Evolutionary conservation across 2,113 vertebrate genomes (phyloP).

Genomic region (Garra rufa): DNA sequence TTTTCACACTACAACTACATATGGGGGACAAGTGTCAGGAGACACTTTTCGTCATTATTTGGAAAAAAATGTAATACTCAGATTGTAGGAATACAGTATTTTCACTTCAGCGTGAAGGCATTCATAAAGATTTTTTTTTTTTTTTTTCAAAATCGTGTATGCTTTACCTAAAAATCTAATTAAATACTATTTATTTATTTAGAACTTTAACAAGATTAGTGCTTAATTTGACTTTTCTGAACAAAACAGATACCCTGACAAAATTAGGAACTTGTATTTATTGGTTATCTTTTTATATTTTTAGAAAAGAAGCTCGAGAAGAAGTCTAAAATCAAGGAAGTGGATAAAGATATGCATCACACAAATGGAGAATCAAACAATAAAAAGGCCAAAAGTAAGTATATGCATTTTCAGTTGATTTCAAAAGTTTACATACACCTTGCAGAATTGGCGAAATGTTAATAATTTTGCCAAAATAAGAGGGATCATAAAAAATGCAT

Average conservation of each 20-base stretch:
- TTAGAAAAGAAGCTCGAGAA: slow-evolving; percentile 69
- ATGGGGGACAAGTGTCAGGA: background rate
- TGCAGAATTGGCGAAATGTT: too few species aligned
- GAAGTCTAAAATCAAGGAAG: slow-evolving; percentile 68
- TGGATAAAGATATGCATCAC: slow-evolving; percentile 69
- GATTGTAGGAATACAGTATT: background rate
- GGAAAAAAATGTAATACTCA: background rate
- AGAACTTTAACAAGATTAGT: too few species aligned
- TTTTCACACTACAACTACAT: background rate
- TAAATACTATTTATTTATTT: too few species aligned
- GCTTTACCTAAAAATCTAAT: too few species aligned
- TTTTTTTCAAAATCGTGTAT: too few species aligned
- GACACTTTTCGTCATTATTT: background rate
- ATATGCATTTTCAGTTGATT: background rate
- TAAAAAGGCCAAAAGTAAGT: slow-evolving; percentile 74
- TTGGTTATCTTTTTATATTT: slow-evolving; percentile 51
- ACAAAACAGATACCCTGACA: background rate
- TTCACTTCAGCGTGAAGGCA: background rate
- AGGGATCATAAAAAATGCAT: too few species aligned
- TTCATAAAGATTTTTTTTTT: too few species aligned
- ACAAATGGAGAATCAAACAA: slow-evolving; percentile 69
- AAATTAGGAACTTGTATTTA: background rate
- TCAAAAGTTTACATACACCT: too few species aligned
- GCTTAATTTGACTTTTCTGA: background rate
- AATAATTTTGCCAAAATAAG: too few species aligned